A percentile compares a stretch with the other conserved stretches of the same genome.
These are phyloP conservation scores for Drosophila biarmipes DNA, from an alignment of 1,140 invertebrate genomes.

Conservation along the genomic window DNA sequence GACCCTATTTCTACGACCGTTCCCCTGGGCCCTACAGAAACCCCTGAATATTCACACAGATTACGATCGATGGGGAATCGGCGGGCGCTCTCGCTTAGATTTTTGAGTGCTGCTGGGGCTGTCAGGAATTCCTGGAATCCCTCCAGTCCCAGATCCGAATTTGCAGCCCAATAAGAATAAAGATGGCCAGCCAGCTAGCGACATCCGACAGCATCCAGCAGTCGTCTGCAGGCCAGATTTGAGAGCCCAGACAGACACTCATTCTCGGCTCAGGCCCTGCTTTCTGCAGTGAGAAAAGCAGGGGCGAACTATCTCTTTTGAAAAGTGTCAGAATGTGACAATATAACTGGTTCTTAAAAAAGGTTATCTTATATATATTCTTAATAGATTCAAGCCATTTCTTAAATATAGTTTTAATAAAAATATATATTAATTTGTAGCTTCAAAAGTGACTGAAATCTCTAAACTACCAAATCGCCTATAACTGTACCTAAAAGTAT, in stretches of 20 bases:
- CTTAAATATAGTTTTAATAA: too few species aligned
- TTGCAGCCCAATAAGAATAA: constrained; percentile 43
- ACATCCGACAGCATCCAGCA: constrained; percentile 20
- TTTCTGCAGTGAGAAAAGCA: not conserved
- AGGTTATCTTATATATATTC: too few species aligned
- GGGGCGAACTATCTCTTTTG: not conserved
- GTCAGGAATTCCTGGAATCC: constrained; percentile 32
- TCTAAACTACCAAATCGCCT: too few species aligned
- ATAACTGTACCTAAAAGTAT: too few species aligned
- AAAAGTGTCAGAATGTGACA: too few species aligned
- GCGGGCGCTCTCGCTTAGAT: constrained; percentile 17
- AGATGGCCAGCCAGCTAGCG: constrained; percentile 27
- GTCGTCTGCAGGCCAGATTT: constrained; percentile 7
- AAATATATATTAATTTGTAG: too few species aligned
- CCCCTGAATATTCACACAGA: constrained; percentile 32
- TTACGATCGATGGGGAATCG: constrained; percentile 16
- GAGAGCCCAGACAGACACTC: constrained; percentile 25
- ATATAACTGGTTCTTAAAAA: too few species aligned
- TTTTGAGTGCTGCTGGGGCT: constrained; percentile 10
- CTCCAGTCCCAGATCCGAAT: constrained; percentile 36
- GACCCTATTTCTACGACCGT: constrained; percentile 4
- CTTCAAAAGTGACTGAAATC: too few species aligned
- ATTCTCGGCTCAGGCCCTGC: constrained; percentile 6
- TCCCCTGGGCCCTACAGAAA: constrained; percentile 1
- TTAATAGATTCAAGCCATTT: too few species aligned